Evolutionary conservation across 2,113 vertebrate genomes (phyloP).

Genomic region (Colius striatus): DNA sequence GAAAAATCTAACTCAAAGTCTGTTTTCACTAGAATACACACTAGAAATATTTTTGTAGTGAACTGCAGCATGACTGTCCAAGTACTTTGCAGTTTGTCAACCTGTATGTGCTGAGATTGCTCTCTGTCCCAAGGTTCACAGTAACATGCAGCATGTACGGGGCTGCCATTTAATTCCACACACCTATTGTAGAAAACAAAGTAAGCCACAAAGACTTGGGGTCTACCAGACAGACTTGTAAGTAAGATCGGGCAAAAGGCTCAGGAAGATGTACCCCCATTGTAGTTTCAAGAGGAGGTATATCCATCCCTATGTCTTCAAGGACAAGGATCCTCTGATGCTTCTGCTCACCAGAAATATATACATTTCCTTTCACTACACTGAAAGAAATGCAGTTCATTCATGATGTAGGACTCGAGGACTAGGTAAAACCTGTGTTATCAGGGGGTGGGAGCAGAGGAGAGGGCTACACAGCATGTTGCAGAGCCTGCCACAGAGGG

Average conservation of each 20-base stretch:
- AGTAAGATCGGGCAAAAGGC: background rate
- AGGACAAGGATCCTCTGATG: background rate
- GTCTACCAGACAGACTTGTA: background rate
- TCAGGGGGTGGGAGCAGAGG: background rate
- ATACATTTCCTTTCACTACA: background rate
- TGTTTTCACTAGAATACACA: background rate
- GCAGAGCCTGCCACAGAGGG: background rate
- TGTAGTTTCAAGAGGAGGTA: background rate
- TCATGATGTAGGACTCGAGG: background rate
- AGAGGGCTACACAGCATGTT: background rate
- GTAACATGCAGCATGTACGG: background rate
- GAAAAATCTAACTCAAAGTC: background rate
- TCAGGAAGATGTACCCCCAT: background rate
- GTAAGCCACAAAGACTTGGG: background rate
- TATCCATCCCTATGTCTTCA: background rate
- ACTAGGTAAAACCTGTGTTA: background rate
- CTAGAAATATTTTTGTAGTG: background rate
- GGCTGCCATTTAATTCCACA: background rate
- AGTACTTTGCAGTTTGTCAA: background rate
- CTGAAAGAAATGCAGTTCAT: background rate
- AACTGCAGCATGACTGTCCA: background rate
- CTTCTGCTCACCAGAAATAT: background rate
- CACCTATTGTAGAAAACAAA: background rate
- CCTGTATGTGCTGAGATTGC: background rate
- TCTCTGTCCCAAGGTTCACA: background rate